Conservation (phyloP, 1,140 invertebrate genomes). For the Leptinotarsa undecemlineata region DNA sequence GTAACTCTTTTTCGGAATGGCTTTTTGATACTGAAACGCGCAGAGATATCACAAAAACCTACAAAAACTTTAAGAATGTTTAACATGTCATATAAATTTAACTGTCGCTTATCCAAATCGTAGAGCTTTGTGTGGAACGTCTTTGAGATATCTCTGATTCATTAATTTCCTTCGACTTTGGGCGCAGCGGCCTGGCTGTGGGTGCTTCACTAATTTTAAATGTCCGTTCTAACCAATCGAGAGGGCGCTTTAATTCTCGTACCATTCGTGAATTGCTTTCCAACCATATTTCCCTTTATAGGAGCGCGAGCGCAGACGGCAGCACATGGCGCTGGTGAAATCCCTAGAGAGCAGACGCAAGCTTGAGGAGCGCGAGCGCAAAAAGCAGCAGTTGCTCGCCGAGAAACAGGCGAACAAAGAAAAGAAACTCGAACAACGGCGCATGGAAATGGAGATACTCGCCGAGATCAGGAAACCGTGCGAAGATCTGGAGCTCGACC, state of each 20-base stretch:
- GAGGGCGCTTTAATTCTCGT: neutral
- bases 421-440: slow-evolving; percentile 79
- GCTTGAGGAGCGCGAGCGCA: slow-evolving; percentile 85
- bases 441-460: slow-evolving; percentile 82
- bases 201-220: neutral
- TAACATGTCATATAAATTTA: too few species aligned
- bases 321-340: slow-evolving; percentile 87
- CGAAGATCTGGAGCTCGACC: slow-evolving; percentile 80
- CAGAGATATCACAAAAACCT: neutral
- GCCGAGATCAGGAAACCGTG: slow-evolving; percentile 83
- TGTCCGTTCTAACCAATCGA: neutral
- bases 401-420: slow-evolving; percentile 81
- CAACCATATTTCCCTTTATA: slow-evolving; percentile 52
- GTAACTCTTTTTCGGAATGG: neutral
- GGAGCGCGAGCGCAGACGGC: slow-evolving; percentile 88
- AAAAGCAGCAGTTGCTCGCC: slow-evolving; percentile 76
- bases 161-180: neutral
- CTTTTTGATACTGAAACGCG: neutral
- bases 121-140: neutral
- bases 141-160: neutral
- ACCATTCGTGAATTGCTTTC: too few species aligned
- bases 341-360: slow-evolving; percentile 82
- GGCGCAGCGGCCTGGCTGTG: neutral
- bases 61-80: too few species aligned
- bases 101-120: too few species aligned